Conservation (phyloP, 1,140 invertebrate genomes). For the Hirudo medicinalis region DNA sequence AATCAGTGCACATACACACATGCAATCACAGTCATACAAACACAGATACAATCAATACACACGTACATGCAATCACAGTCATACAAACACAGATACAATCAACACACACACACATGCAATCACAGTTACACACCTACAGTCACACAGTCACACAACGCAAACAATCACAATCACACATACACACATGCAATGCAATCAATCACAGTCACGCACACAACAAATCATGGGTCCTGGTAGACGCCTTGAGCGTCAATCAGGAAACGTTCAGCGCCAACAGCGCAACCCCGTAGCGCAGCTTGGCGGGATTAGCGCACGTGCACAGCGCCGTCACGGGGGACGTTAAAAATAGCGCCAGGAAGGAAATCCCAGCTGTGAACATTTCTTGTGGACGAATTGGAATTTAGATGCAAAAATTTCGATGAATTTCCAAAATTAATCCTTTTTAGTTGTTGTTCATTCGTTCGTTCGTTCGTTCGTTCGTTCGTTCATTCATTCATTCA, state of each 20-base stretch:
- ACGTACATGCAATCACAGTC: too few species aligned
- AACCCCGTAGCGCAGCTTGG: background rate
- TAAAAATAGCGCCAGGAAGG: background rate
- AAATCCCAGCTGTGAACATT: background rate
- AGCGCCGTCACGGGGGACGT: background rate
- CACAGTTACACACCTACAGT: background rate
- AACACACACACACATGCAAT: background rate
- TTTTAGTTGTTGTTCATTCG: too few species aligned
- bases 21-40: too few species aligned
- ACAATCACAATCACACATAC: too few species aligned
- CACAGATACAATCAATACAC: too few species aligned
- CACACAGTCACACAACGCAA: too few species aligned
- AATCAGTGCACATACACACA: too few species aligned
- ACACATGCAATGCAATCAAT: background rate
- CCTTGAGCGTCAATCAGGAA: background rate
- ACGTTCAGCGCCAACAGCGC: background rate
- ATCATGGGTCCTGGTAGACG: background rate
- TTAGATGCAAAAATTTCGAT: too few species aligned
- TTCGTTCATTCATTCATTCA: background rate
- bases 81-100: too few species aligned
- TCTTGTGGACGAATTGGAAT: too few species aligned
- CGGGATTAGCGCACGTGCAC: background rate
- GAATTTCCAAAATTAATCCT: too few species aligned
- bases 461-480: background rate
- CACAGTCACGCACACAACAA: constrained; percentile 3